Evolutionary conservation across 1,140 invertebrate species (phyloP), one percentile per base, ranked within the genome.

Genomic region (Aphelinus atriplicis): DNA sequence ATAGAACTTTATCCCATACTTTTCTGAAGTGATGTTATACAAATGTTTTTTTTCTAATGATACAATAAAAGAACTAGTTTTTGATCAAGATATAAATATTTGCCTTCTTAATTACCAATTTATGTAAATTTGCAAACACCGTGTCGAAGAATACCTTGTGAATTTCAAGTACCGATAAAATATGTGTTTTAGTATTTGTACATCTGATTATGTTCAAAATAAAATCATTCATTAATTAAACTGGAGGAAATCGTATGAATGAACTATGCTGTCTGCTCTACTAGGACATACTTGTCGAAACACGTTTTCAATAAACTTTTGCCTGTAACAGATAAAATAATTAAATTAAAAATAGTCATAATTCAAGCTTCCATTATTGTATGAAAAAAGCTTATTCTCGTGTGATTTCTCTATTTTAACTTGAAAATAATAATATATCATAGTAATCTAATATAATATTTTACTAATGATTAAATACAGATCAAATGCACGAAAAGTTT

Each of bases 281-380:
- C 89, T 88, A 76, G 91, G 91, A 88, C 91, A 91, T 78, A 91
- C 82, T 87, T 90, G 86, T 84, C 88, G 89, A 88, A 90, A 92
- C 81, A 92, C 88, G 83, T 88, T 85, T 86, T 91, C 89, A 76
- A 93, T 91, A 77, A 91, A 89, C 79, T 88, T 83, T 85, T 91
- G 88, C 83, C 91, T 92, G 86, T 58, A 87, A 87, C 78, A 71
- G 85, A 83, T 76, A 81, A 80, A 80, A 63, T 7, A 78, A 74
- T 74, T 26, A 26, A 26, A 26, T 26, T 26, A 26, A 26, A 26
- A 26, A 26, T 26, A 26, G 26, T 26, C 26, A 26, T 26, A 26
- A 26, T 26, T 26, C 26, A 26, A 26, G 26, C 26, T 26, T 26
- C 26, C 26, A 26, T 26, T 26, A 26, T 26, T 26, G 26, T 26